A percentile compares a stretch with the other conserved stretches of the same genome.
These are phyloP conservation scores for Drosophila stalkeri DNA, from an alignment of 2,888 invertebrate species.

Conservation along the genomic window DNA sequence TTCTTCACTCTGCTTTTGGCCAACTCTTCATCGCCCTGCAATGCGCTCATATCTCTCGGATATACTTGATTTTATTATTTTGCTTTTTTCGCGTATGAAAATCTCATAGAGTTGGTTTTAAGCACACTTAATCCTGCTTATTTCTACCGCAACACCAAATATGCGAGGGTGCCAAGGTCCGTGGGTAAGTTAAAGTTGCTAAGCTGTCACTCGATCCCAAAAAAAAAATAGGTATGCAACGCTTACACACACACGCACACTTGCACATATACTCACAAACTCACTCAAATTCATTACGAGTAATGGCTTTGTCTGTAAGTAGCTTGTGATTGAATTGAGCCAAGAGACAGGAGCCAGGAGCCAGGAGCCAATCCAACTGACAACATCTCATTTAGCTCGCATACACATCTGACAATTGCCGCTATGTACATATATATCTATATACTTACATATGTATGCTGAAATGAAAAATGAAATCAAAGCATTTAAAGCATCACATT, in stretches of 20 bases:
- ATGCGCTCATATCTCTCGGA: conserved; percentile 26
- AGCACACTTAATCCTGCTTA: conserved; percentile 76
- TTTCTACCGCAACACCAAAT: conserved; percentile 59
- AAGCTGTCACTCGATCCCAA: conserved; percentile 38
- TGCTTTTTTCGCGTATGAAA: conserved; percentile 49
- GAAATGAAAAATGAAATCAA: conserved; percentile 81
- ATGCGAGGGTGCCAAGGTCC: neutral
- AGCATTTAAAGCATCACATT: conserved; percentile 75
- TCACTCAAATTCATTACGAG: conserved; percentile 61
- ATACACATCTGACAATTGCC: conserved; percentile 57
- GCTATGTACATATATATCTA: neutral
- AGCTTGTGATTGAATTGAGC: conserved; percentile 80
- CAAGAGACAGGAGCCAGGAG: conserved; percentile 35
- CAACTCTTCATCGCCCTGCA: neutral
- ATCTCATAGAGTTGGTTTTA: conserved; percentile 67
- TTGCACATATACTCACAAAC: conserved; percentile 6
- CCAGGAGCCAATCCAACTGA: conserved; percentile 30
- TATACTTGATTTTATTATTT: neutral
- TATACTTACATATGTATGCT: conserved; percentile 5
- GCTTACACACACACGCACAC: conserved; percentile 26
- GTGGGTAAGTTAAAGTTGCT: conserved; percentile 30
- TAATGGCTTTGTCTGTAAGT: conserved; percentile 78
- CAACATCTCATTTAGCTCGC: conserved; percentile 59
- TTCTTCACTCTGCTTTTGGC: neutral
- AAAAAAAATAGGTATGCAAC: conserved; percentile 41